Conservation (phyloP, 2,888 invertebrate species). For the Cryptosula pallasiana region DNA sequence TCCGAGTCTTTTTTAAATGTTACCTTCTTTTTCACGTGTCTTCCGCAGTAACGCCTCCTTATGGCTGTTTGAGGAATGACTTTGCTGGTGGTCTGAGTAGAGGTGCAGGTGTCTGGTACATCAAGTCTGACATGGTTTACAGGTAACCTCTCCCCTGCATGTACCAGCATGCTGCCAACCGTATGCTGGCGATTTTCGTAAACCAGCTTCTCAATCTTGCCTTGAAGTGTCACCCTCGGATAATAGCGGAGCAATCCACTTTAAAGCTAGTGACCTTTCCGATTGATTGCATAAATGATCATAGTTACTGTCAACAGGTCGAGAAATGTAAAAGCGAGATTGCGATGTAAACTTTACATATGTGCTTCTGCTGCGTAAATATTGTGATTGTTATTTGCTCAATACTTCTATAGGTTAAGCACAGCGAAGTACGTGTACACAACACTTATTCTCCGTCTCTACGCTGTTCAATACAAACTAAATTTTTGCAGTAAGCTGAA, state of each 20-base stretch:
- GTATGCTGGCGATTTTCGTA: conserved; percentile 22
- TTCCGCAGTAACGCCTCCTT: neutral
- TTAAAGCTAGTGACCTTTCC: neutral
- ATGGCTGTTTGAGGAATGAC: neutral
- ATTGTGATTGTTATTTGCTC: neutral
- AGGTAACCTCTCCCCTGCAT: neutral
- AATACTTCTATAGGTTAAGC: too few species aligned
- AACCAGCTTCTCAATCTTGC: conserved; percentile 12
- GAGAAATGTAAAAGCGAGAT: neutral
- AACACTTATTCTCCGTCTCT: too few species aligned
- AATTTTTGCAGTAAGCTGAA: too few species aligned
- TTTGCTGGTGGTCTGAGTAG: neutral
- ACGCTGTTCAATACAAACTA: too few species aligned
- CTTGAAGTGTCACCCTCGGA: neutral
- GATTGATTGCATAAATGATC: neutral
- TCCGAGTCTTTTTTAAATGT: neutral
- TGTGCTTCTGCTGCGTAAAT: neutral
- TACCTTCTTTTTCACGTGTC: conserved; percentile 1
- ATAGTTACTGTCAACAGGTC: neutral
- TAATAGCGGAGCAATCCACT: neutral
- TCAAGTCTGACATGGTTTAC: neutral
- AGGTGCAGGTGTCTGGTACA: neutral
- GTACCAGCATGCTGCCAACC: conserved; percentile 1
- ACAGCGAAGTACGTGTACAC: too few species aligned
- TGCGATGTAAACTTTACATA: neutral